Evolutionary conservation across 1,140 invertebrate genomes (phyloP).

Genomic region (Ostrea edulis): DNA sequence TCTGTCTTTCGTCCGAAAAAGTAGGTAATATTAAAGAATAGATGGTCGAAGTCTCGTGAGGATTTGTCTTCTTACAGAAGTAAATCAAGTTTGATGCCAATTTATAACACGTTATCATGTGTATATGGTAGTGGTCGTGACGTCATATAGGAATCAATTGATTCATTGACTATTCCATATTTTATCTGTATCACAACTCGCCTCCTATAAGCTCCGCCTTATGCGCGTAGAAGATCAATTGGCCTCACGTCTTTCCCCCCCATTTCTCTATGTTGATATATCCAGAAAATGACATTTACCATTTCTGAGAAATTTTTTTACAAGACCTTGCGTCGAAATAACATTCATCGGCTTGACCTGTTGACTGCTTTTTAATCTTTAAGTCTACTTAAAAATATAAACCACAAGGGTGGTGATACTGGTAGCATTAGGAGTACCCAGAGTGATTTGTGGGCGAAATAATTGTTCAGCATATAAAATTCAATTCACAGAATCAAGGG

Average conservation of each 20-base stretch:
- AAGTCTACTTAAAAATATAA: background rate
- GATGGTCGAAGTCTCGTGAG: background rate
- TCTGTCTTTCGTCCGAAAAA: conserved; percentile 8
- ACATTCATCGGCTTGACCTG: background rate
- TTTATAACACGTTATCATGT: conserved; percentile 29
- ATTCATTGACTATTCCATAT: conserved; percentile 26
- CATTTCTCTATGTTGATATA: background rate
- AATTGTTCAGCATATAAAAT: conserved; percentile 24
- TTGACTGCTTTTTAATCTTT: background rate
- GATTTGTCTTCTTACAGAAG: conserved; percentile 5
- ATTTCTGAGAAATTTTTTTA: background rate
- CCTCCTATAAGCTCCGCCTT: conserved; percentile 13
- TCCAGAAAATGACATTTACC: background rate
- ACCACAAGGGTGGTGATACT: background rate
- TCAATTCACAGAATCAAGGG: conserved; percentile 25
- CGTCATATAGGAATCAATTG: conserved; percentile 32
- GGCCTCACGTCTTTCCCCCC: background rate
- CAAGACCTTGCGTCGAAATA: background rate
- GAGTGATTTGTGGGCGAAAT: background rate
- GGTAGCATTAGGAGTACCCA: background rate
- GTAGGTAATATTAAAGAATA: conserved; percentile 8
- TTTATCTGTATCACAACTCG: background rate
- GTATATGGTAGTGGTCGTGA: conserved; percentile 27
- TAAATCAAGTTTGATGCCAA: conserved; percentile 39
- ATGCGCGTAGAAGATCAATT: background rate